Evolutionary conservation across 2,113 vertebrate genomes (phyloP), one percentile per base, ranked within the genome.

Genomic region (Dipodomys ordii): DNA sequence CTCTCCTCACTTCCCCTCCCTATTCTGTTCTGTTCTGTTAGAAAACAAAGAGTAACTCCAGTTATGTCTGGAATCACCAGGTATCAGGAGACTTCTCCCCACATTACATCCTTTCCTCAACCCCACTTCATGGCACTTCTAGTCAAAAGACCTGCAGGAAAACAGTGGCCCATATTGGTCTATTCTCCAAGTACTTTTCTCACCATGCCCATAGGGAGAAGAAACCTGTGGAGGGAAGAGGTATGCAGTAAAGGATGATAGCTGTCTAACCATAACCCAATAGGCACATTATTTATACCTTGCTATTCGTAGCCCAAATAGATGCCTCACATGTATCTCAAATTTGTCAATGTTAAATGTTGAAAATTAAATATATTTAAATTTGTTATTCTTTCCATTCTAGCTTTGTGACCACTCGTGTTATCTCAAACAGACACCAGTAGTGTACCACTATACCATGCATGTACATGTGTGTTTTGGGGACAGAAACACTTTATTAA

Each of bases 141-240:
- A 32, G 76, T 53, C n/a, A 39, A 2, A 87, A 53, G 15, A 67
- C 11, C n/a, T 87, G 35, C 30, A 81, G 62, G 77, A 83, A 81
- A 90, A 1, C 81, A 46, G 22, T 74, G 9, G 60, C 25, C 53
- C 53, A 27, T 76, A 76, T 83, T n/a, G 15, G 49, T 76, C 39
- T 28, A 53, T 72, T 85, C 85, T 23, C 46, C 88, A 89, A 85
- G 82, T 69, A 82, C 39, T 65, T 82, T 92, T 84, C 86, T 88
- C 25, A 72, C 44, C 72, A 79, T 95, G 53, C 46, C 6, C 4
- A 57, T 77, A 65, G 20, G 27, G 22, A 78, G 35, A 53, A 57
- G 86, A 28, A 44, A 27, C 9, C 67, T 32, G 2, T 6, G 32
- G 30, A 12, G 8, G 16, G 18, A 39, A 53, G 18, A 11, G 30